phyloP scores from a whole-genome alignment of 2,888 invertebrate genomes.

The Lasioglossum oenotherae region DNA sequence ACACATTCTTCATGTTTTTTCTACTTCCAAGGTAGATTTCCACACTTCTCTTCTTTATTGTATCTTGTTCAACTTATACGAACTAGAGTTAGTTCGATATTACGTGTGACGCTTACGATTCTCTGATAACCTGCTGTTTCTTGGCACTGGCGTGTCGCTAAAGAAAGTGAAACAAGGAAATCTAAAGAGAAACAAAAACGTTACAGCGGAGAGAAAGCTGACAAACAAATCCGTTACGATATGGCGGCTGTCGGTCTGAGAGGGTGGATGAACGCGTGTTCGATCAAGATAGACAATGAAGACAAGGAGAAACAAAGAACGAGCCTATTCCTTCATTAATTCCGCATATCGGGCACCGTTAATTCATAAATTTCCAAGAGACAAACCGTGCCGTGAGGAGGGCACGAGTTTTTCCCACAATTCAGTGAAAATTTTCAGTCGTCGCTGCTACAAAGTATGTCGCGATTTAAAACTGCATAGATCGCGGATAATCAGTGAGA shows the following conservation, averaged over 20 bases:
- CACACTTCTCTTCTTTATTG: not conserved
- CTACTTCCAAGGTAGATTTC: not conserved
- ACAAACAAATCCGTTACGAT: not conserved
- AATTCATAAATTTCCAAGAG: not conserved
- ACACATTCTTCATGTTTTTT: constrained; percentile 8
- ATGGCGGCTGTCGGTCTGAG: not conserved
- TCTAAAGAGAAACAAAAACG: not conserved
- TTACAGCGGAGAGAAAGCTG: not conserved
- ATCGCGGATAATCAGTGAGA: not conserved
- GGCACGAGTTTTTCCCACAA: not conserved
- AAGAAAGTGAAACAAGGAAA: not conserved
- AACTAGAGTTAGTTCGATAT: not conserved
- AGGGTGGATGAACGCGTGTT: not conserved
- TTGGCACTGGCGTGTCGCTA: not conserved
- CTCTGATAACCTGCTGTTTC: not conserved
- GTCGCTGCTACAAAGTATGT: not conserved
- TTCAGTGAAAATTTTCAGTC: not conserved
- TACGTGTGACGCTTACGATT: not conserved
- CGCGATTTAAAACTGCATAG: not conserved
- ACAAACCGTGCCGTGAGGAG: not conserved
- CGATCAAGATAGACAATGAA: not conserved
- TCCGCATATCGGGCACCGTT: not conserved
- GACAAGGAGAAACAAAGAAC: not conserved
- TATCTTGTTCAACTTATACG: not conserved
- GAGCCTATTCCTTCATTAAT: not conserved